Evolutionary conservation across 2,113 vertebrate genomes (phyloP), one percentile per base, ranked within the genome.

Genomic region (Ibidorhyncha struthersii): DNA sequence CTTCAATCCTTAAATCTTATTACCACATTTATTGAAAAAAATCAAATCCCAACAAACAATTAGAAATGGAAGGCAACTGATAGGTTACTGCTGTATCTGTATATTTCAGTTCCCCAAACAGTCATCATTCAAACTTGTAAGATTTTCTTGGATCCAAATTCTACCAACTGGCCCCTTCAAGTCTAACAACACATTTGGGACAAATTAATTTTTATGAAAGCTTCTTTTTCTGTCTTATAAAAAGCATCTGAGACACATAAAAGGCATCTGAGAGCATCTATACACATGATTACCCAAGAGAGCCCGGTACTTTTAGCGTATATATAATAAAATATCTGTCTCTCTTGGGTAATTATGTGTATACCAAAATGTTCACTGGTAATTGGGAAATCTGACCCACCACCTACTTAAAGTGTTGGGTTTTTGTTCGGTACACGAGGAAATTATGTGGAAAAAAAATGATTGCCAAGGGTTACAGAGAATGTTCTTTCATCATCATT

Each of bases 401-500:
- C 78, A 77, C 34, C 50, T 88, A 82, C 79, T 89, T 93, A 86
- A 89, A 95, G n/a, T 67, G 59, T 55, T 94, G 71, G 3, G 0
- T 10, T 95, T 81, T 91, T 74, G 18, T 79, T 96, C 96, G 67
- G 34, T 91, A 89, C 73, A 90, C 3, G 71, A 81, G 3, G n/a
- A 98, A 97, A 96, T 90, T 86, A 92, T 78, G 20, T 93, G 52
- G 40, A 9, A 25, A 88, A 88, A 78, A 74, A 83, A 89, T 25
- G 5, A 90, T 90, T 96, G 53, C 34, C n/a, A 76, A 67, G 78
- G 63, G 73, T 90, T 90, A 89, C 71, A 93, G 47, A 90, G 91
- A 95, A 81, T 96, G 67, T 81, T 91, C 95, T 97, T 97, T 98
- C 94, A 98, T 98, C 96, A 84, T 94, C 90, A 67, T 74, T 84